These are phyloP conservation scores for Eulemur mongoz DNA, from an alignment of 2,797 vertebrate genomes.

Conservation along the genomic window DNA sequence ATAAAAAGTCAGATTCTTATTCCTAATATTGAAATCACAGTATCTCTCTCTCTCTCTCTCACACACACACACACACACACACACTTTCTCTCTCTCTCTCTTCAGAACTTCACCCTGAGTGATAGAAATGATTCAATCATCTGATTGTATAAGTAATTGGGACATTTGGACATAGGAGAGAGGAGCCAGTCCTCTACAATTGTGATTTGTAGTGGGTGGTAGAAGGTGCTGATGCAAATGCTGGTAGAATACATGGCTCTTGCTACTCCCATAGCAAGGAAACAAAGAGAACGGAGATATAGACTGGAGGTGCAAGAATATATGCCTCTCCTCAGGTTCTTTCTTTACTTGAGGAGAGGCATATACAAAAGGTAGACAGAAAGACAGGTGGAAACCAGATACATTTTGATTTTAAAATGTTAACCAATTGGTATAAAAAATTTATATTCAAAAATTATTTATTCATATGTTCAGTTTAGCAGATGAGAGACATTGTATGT, in stretches of 20 bases:
- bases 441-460: not conserved
- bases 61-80: not conserved
- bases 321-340: not conserved
- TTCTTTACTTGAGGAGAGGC: not conserved
- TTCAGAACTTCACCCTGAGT: not conserved
- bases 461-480: not conserved
- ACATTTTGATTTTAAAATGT: not conserved
- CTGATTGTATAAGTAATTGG: not conserved
- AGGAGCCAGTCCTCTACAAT: not conserved
- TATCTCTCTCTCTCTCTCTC: not conserved
- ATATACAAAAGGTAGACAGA: not conserved
- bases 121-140: not conserved
- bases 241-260: not conserved
- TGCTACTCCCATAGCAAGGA: not conserved
- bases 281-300: fast-evolving
- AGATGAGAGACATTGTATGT: not conserved
- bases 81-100: not conserved
- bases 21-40: not conserved
- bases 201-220: not conserved
- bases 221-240: not conserved
- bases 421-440: not conserved
- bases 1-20: not conserved
- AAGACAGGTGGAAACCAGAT: not conserved
- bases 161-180: not conserved
- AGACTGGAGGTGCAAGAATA: not conserved